Evolutionary conservation across 2,888 invertebrate species (phyloP).

Genomic region (Ochropleura plecta): DNA sequence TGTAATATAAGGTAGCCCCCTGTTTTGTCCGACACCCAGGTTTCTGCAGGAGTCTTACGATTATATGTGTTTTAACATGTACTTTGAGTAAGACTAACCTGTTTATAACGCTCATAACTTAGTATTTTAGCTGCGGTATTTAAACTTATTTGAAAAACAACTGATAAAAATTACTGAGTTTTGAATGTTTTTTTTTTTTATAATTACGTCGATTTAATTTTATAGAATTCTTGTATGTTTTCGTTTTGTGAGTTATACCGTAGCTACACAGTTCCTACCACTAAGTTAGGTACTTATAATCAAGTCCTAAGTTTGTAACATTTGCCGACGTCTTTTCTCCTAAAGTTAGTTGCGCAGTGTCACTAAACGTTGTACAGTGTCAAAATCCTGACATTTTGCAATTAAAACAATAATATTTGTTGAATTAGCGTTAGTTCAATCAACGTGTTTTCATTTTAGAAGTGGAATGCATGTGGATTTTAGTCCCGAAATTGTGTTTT

Average conservation of each 20-base stretch:
- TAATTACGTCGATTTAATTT: not conserved
- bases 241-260: conserved; percentile 39
- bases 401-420: conserved; percentile 57
- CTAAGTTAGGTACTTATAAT: conserved; percentile 49
- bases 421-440: conserved; percentile 51
- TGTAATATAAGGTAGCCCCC: conserved; percentile 48
- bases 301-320: conserved; percentile 34
- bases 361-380: conserved; percentile 37
- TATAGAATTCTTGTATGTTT: conserved; percentile 28
- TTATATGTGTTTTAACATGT: conserved; percentile 9
- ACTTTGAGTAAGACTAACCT: conserved; percentile 8
- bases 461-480: conserved; percentile 50
- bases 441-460: conserved; percentile 59
- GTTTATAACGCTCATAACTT: conserved; percentile 22
- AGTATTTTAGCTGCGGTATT: conserved; percentile 49
- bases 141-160: conserved; percentile 17
- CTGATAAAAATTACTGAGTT: conserved; percentile 29
- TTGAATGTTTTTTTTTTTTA: conserved; percentile 13
- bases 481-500: conserved; percentile 56
- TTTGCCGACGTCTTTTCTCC: conserved; percentile 27
- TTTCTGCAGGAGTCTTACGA: conserved; percentile 22
- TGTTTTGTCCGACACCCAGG: conserved; percentile 44
- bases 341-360: conserved; percentile 40
- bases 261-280: conserved; percentile 61
- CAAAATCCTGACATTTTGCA: conserved; percentile 34